Evolutionary conservation across 92 coral and sea anemone genomes (phyloP).

Genomic region (Siderastrea siderea): DNA sequence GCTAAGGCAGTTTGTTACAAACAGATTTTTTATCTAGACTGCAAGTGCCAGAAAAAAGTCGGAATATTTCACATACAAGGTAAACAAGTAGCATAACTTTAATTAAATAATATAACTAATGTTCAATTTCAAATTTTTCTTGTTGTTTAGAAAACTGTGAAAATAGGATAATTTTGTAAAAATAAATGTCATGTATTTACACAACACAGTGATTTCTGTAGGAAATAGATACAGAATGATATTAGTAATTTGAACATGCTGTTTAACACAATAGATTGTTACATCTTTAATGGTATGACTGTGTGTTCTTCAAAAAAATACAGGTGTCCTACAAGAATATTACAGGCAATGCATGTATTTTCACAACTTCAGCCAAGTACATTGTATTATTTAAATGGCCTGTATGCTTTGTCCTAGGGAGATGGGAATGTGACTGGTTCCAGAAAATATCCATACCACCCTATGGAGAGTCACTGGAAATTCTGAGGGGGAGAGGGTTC

Average conservation of each 20-base stretch:
- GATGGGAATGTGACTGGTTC: slow-evolving; percentile 10
- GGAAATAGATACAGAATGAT: slow-evolving; percentile 13
- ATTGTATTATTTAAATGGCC: too few species aligned
- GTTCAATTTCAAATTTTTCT: slow-evolving; percentile 3
- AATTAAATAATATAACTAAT: slow-evolving; percentile 20
- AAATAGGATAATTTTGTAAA: not conserved
- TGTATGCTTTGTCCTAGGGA: not conserved
- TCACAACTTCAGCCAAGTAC: too few species aligned
- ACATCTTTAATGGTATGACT: slow-evolving; percentile 25
- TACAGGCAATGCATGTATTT: not conserved
- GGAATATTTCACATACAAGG: slow-evolving; percentile 37
- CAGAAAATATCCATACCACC: too few species aligned
- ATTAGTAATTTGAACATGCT: not conserved
- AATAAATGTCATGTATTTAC: not conserved
- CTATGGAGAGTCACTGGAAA: not conserved
- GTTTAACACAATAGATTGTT: not conserved
- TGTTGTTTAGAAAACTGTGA: slow-evolving; percentile 12
- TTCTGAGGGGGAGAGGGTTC: not conserved
- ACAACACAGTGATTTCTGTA: slow-evolving; percentile 12
- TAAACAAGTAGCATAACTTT: slow-evolving; percentile 33
- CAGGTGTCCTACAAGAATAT: not conserved
- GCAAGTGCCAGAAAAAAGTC: slow-evolving; percentile 43
- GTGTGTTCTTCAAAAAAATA: slow-evolving; percentile 35
- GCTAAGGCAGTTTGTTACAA: slow-evolving; percentile 41
- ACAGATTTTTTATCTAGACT: slow-evolving; percentile 39